Evolutionary conservation across 35 echinoderm and acorn worm genomes (phyloP), one percentile per base, ranked within the genome.

Genomic region (Hemicentrotus pulcherrimus): DNA sequence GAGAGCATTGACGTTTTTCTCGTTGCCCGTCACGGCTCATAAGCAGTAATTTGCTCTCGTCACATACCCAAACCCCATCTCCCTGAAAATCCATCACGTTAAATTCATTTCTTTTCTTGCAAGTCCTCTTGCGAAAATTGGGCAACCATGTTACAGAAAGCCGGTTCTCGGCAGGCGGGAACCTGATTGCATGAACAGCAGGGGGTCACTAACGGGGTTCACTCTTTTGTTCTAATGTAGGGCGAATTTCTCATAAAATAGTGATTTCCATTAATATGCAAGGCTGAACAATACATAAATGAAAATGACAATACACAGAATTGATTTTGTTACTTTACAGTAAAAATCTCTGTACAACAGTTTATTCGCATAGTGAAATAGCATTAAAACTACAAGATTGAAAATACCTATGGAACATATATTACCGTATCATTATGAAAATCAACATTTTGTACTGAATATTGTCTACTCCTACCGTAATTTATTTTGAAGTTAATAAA

Each of bases 51-150:
- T 33, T 47, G 32, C 88, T 90, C 15, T 90, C 88, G 88, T 90
- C 46, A 90, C 88, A 45, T 47, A 28, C 31, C n/a, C 46, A 90
- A 90, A 90, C 88, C 32, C 18, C 12, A 46, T 90, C 88, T 90
- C 88, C 88, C 32, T 33, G 88, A 90, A 90, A 90, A 90, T 90
- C 88, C 88, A 90, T 90, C 88, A 46, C 88, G 46, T 90, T 90
- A 90, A 35, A 90, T 45, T 90, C 46, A 46, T 19, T 90, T 41
- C 19, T 90, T 90, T 47, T 47, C 88, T 78, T 78, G 2, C 65
- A 15, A 78, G 19, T 78, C 22, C 65, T 78, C 65, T 8, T 78
- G 65, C 22, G 28, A 78, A 78, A 78, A 78, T 78, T n/a, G 65
- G 65, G 24, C 65, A 78, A 78, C 65, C 19, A 78, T 78, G 65